These are phyloP conservation scores for Monochamus alternatus DNA, from an alignment of 2,888 invertebrate genomes.

Conservation along the genomic window DNA sequence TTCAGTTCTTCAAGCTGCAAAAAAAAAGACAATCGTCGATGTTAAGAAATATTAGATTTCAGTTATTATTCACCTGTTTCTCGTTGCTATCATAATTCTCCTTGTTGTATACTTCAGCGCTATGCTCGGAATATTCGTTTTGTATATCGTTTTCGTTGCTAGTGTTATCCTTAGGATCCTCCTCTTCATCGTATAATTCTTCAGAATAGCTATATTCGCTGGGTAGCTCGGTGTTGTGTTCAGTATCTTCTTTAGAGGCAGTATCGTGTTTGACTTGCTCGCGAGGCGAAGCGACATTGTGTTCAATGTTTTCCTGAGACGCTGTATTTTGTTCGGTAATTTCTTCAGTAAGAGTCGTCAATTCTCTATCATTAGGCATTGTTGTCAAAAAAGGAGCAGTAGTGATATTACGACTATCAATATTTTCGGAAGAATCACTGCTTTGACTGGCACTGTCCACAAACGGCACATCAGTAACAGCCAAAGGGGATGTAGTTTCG, in stretches of 20 bases:
- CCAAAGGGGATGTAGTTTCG: background rate
- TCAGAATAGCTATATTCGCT: constrained; percentile 24
- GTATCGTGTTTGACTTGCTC: no score
- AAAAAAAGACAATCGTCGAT: background rate
- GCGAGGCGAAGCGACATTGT: no score
- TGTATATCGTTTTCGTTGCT: constrained; percentile 53
- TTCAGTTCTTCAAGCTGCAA: constrained; percentile 32
- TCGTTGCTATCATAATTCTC: constrained; percentile 33
- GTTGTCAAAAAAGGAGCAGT: background rate
- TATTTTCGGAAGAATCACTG: background rate
- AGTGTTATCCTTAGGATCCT: constrained; percentile 60
- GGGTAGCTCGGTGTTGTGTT: constrained; percentile 15
- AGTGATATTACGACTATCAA: background rate
- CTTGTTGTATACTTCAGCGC: constrained; percentile 41
- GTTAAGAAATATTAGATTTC: background rate
- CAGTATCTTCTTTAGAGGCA: constrained; percentile 25
- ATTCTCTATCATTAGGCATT: background rate
- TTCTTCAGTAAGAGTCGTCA: constrained; percentile 30
- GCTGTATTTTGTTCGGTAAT: constrained; percentile 13
- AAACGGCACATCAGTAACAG: background rate
- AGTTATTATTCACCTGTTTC: constrained; percentile 18
- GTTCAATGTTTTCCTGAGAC: no score
- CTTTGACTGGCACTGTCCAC: constrained; percentile 1
- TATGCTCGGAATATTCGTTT: constrained; percentile 49
- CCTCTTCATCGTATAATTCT: constrained; percentile 66